Evolutionary conservation across 2,113 vertebrate genomes (phyloP).

Genomic region (Myotis yumanensis): DNA sequence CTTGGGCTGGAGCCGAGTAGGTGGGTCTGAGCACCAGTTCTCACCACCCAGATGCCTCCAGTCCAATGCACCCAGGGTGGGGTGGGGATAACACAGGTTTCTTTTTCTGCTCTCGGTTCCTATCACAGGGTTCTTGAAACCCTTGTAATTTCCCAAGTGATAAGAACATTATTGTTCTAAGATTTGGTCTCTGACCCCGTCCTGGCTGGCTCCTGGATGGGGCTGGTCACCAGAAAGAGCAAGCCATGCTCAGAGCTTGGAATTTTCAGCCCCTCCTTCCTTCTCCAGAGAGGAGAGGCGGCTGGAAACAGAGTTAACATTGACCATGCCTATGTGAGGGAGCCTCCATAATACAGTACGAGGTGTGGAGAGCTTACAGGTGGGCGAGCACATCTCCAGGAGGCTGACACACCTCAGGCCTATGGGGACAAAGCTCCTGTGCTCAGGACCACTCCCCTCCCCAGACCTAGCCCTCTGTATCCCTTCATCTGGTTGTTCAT

Average conservation of each 20-base stretch:
- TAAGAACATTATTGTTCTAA: background rate
- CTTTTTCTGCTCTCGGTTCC: background rate
- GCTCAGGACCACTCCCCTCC: background rate
- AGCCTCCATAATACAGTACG: background rate
- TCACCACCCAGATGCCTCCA: background rate
- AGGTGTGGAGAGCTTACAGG: background rate
- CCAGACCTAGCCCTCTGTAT: fast-evolving
- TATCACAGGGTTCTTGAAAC: background rate
- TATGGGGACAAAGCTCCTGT: background rate
- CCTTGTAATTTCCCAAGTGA: background rate
- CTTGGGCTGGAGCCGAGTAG: background rate
- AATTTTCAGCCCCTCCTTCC: background rate
- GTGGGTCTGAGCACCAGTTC: background rate
- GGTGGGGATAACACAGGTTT: background rate
- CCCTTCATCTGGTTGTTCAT: background rate
- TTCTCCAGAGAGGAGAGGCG: background rate
- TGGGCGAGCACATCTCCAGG: too few relatives aligned
- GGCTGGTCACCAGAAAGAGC: background rate
- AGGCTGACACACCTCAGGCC: too few relatives aligned
- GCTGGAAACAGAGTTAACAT: background rate
- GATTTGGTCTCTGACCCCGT: too few relatives aligned
- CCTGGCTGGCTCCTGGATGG: background rate
- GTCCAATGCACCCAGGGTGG: background rate
- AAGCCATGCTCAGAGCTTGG: background rate
- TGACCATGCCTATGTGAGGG: background rate